Evolutionary conservation across 2,888 invertebrate species (phyloP).

Genomic region (Cataglyphis albicans): DNA sequence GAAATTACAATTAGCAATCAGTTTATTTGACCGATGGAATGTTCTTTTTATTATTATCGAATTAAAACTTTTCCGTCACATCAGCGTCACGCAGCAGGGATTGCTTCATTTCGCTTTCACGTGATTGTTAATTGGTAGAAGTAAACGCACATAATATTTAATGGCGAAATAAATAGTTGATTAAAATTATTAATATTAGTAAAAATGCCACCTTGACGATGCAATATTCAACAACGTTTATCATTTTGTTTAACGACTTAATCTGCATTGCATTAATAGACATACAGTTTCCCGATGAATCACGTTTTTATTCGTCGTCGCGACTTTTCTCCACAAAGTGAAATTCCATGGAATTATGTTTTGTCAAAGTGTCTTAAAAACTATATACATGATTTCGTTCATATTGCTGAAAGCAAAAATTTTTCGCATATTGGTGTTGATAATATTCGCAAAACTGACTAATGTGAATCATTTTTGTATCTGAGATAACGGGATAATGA

Average conservation of each 20-base stretch:
- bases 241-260: background rate
- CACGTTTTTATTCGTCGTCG: background rate
- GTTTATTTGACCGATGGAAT: background rate
- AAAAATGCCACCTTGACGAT: background rate
- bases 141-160: background rate
- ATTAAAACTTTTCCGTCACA: background rate
- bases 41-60: background rate
- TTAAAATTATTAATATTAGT: background rate
- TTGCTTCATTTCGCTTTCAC: constrained; percentile 25
- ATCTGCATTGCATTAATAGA: constrained; percentile 1
- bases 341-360: background rate
- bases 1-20: constrained; percentile 29
- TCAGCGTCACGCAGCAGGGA: background rate
- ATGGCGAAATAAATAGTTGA: background rate
- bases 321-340: background rate
- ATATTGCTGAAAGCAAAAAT: background rate
- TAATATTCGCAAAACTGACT: background rate
- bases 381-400: background rate
- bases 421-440: background rate
- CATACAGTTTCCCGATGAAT: background rate
- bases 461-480: background rate
- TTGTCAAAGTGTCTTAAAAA: background rate
- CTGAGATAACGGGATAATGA: background rate
- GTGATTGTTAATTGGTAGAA: background rate
- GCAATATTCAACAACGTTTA: background rate